phyloP scores from a whole-genome alignment of 2,797 vertebrate species.

The Spinus pinus region DNA sequence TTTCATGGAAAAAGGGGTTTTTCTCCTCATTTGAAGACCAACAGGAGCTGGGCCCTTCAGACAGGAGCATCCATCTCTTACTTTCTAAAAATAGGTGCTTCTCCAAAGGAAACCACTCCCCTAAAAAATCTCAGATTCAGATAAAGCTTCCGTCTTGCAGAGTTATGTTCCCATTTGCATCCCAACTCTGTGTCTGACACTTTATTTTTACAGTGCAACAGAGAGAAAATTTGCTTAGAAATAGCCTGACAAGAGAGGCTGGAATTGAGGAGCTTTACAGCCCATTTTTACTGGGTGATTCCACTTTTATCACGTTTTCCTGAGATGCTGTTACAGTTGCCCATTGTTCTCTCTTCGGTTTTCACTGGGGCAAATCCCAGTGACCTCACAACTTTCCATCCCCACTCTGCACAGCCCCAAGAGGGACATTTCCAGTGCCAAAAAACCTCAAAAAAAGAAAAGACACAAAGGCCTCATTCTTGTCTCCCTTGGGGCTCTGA shows the following conservation, averaged over 20 bases:
- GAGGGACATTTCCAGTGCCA: neutral
- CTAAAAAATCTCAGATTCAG: neutral
- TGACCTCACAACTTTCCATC: slow-evolving; percentile 28
- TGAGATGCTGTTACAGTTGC: neutral
- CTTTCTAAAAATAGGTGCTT: slow-evolving; percentile 66
- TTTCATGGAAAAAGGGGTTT: neutral
- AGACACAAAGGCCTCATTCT: neutral
- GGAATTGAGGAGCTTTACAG: slow-evolving; percentile 47
- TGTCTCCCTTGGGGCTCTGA: neutral
- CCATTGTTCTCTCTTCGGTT: neutral
- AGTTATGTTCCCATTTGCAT: slow-evolving; percentile 17
- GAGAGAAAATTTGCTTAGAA: slow-evolving; percentile 52
- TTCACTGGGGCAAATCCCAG: slow-evolving; percentile 31
- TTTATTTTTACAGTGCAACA: slow-evolving; percentile 53
- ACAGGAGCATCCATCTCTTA: neutral
- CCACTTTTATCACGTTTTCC: slow-evolving; percentile 53
- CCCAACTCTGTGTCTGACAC: neutral
- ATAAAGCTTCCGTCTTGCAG: neutral
- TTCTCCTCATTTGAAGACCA: neutral
- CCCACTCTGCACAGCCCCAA: neutral
- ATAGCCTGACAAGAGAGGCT: slow-evolving; percentile 45
- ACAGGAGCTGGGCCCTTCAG: neutral
- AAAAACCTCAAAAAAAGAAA: neutral
- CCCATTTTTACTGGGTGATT: slow-evolving; percentile 42
- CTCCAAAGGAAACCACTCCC: neutral